Percentiles rank a stretch among this genome's conserved stretches.
phyloP scores from a whole-genome alignment of 2,888 invertebrate species.

The Drosophila phalerata region DNA sequence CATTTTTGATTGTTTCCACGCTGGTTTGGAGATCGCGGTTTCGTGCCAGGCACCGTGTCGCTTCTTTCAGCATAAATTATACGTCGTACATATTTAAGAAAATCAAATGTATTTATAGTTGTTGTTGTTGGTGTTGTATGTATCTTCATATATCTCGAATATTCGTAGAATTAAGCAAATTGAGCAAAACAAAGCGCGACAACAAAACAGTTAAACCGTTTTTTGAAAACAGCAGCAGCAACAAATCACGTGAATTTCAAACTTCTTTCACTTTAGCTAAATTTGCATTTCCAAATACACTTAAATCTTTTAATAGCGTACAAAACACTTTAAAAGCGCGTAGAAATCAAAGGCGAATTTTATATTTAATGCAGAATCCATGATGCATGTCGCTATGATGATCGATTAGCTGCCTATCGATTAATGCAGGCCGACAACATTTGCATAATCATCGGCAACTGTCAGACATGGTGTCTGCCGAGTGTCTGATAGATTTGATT shows the following conservation, averaged over 20 bases:
- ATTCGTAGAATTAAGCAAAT: constrained; percentile 73
- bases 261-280: constrained; percentile 51
- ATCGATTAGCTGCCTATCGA: constrained; percentile 60
- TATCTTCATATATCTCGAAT: constrained; percentile 38
- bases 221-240: constrained; percentile 45
- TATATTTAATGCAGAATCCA: constrained; percentile 2
- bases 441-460: constrained; percentile 53
- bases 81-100: constrained; percentile 71
- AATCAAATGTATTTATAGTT: constrained; percentile 63
- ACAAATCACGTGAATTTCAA: constrained; percentile 34
- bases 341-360: constrained; percentile 34
- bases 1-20: constrained; percentile 73
- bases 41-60: constrained; percentile 75
- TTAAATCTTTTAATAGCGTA: constrained; percentile 10
- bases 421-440: constrained; percentile 53
- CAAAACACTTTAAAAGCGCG: constrained; percentile 3
- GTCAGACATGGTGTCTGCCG: constrained; percentile 53
- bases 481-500: constrained; percentile 28
- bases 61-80: constrained; percentile 78
- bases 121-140: constrained; percentile 29
- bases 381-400: constrained; percentile 41
- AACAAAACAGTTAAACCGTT: constrained; percentile 47
- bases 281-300: constrained; percentile 40
- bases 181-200: constrained; percentile 53
- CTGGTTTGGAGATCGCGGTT: constrained; percentile 67